Conservation (phyloP, 2,888 invertebrate genomes). For the Oscheius myriophilus region DNA sequence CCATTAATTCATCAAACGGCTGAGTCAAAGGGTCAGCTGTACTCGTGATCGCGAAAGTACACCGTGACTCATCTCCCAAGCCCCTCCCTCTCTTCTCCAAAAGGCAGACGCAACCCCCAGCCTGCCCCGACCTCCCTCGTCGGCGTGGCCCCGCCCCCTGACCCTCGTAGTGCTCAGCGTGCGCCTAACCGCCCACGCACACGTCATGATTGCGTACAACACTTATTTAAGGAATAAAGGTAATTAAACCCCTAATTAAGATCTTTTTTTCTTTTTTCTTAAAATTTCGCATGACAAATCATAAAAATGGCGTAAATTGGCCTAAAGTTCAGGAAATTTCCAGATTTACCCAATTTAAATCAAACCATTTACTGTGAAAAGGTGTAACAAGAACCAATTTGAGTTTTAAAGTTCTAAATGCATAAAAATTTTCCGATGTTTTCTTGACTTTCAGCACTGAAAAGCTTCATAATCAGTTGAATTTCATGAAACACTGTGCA, state of each 20-base stretch:
- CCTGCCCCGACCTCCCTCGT: conserved; percentile 3
- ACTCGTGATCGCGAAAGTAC: not conserved
- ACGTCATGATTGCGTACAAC: conserved; percentile 22
- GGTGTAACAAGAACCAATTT: too few species aligned
- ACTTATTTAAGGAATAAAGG: conserved; percentile 37
- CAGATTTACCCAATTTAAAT: too few species aligned
- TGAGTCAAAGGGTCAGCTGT: conserved; percentile 1
- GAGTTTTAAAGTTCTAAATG: too few species aligned
- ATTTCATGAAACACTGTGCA: too few species aligned
- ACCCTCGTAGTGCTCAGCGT: conserved; percentile 22
- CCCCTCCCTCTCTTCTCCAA: conserved; percentile 1
- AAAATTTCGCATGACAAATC: not conserved
- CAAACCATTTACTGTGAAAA: too few species aligned
- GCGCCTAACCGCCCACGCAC: not conserved
- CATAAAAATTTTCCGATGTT: too few species aligned
- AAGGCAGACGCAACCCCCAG: not conserved
- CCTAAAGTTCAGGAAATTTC: too few species aligned
- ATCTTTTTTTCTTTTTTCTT: not conserved
- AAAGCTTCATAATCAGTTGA: too few species aligned
- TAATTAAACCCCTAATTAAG: not conserved
- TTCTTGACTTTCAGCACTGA: too few species aligned
- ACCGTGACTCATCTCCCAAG: not conserved
- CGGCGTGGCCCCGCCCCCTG: conserved; percentile 26
- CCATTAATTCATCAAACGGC: conserved; percentile 2
- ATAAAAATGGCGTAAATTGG: too few species aligned